Evolutionary conservation across 35 echinoderm and acorn worm species (phyloP), one percentile per base, ranked within the genome.

Genomic region (Chiridota heheva): DNA sequence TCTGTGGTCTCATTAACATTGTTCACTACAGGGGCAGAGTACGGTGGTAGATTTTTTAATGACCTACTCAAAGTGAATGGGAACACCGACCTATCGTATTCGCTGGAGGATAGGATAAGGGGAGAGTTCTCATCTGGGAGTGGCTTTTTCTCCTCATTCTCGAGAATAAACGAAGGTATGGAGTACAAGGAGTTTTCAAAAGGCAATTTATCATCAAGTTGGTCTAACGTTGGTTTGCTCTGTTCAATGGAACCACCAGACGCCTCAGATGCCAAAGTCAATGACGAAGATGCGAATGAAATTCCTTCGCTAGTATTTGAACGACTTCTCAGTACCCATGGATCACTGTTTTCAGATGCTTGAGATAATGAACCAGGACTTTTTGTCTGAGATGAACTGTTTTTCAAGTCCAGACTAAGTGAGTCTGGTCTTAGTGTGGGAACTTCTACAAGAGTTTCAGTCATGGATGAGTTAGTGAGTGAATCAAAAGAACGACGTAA

Each of bases 271-370:
- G 75, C 47, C 33, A 78, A 57, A 7, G 75, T 78, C 15, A 78
- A 40, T 24, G 75, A 78, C 37, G 75, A 78, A 2, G 75, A 78
- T 28, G 75, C 75, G 62, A 78, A 78, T 3, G 75, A 78, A 36
- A 78, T 43, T 40, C 75, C 75, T 57, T 78, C 75, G 31, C 75
- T 78, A 7, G 75, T 78, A 43, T 78, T 78, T 60, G 75, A 78
- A 62, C 75, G 75, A 42, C 75, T 78, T 62, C 75, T 34, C 8
- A 62, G 75, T 29, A 78, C 47, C 75, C 75, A 78, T 8, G 75
- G 75, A 62, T 78, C 62, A 31, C 75, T 78, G 42, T 60, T 60
- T 38, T 78, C 75, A 13, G 75, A 78, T 13, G 40, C 62, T 22
- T 49, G 75, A 32, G 75, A 78, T 18, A 57, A 62, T 1, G 75